Base-by-base conservation (phyloP, 92 coral and sea anemone genomes). In the Meandrina meandrites region DNA sequence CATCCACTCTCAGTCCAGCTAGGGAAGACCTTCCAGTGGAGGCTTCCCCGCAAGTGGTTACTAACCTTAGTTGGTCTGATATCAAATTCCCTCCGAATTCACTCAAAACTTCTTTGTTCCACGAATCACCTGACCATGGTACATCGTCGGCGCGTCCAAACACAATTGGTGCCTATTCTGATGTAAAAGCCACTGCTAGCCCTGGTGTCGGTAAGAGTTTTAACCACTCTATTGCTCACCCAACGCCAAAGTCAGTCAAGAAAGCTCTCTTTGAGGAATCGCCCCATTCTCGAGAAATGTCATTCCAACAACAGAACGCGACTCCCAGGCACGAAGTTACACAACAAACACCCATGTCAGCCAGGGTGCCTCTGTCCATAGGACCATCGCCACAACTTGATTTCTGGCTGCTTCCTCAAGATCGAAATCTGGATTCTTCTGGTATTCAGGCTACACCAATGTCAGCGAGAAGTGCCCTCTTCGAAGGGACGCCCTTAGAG, bases 21-120 rank as follows among this genome's bases (percentile, higher is more conserved):
- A 35, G n/a, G 48, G 88, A 62, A 31, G 24, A 47, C 54, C 66
- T 42, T 45, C 27, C 50, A 42, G 30, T 72, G 51, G 88, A 31
- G 17, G 30, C 50, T 40, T 64, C 82, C 7, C 75, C 88, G 11
- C 54, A 34, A 47, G 82, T 60, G 45, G 82, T 47, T 17, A 77
- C 60, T 50, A 50, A 67, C 18, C 50, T 64, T 34, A 60, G 51
- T 24, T 78, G 76, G 82, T 77, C 88, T 60, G 88, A 78, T 30
- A 67, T 45, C 81, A 76, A 37, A 56, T 31, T 76, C 30, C 47
- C 76, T 45, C 76, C 83, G 45, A 48, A 14, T 57, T 66, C 70
- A 30, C 66, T 86, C 34, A 90, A 67, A 12, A 89, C 90, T 0
- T 75, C 92, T 18, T 60, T 86, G 30, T 79, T 89, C 58, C 50